Evolutionary conservation across 1,140 invertebrate species (phyloP), one percentile per base, ranked within the genome.

Genomic region (fruit fly (Drosophila melanogaster)): DNA sequence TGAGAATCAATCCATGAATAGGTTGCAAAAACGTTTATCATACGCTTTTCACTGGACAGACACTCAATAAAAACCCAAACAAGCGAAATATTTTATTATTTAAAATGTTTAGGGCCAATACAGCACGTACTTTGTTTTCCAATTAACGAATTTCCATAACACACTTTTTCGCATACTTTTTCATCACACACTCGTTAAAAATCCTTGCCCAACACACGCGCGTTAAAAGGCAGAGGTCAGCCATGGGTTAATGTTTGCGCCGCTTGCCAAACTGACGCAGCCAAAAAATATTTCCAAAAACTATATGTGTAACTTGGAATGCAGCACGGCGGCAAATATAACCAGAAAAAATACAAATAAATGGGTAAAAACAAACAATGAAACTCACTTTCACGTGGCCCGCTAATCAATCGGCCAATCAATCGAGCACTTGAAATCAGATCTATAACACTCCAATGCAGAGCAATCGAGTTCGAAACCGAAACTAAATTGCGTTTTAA

Each of bases 371-470:
- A 50, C 60, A 53, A 67, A 67, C 61, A 66, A 65, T 44, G 37
- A 22, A 74, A 73, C 70, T 73, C 70, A 73, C 70, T 73, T 73
- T 73, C 64, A 70, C 50, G 67, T 51, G 47, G 57, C 37, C 15
- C 67, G 69, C 53, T 67, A 76, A 76, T 76, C 61, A 76, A 67
- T 67, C 61, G 72, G 51, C 57, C 37, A 74, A 74, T 73, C 69
- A 72, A 72, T 72, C 30, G 71, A 49, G 33, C 70, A 74, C 72
- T 75, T 50, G 7, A 64, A 56, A 55, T 35, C 14, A 41, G 19
- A 62, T 46, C 22, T 33, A 72, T 38, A 54, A 17, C 37, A 58
- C 37, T 46, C 24, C 40, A 46, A 14, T 46, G 35, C 50, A 22
- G 22, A 24, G 35, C n/a, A 70, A 54, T n/a, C 26, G 54, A 47